Evolutionary conservation across 2,113 vertebrate genomes (phyloP).

Genomic region (Heloderma charlesbogerti): DNA sequence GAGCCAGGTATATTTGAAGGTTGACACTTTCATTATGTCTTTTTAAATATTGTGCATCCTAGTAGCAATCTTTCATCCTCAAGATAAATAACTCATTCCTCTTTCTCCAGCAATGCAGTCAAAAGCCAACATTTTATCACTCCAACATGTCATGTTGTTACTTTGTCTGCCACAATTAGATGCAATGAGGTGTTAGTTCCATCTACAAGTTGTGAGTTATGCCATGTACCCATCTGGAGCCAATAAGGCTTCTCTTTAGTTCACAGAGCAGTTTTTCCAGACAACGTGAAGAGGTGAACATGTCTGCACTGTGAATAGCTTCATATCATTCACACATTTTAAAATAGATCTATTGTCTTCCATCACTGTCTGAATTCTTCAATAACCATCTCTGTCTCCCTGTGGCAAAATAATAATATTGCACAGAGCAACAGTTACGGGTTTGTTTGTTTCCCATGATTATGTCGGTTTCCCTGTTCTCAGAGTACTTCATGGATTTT

Average conservation of each 20-base stretch:
- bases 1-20: neutral
- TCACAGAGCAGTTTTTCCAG: conserved; percentile 22
- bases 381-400: neutral
- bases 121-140: conserved; percentile 36
- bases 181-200: conserved; percentile 38
- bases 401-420: conserved; percentile 8
- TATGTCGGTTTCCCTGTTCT: neutral
- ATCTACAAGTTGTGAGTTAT: conserved; percentile 40
- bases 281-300: conserved; percentile 19
- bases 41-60: neutral
- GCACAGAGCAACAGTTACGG: neutral
- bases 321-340: conserved; percentile 13
- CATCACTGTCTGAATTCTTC: conserved; percentile 6
- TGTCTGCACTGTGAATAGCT: neutral
- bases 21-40: conserved; percentile 3
- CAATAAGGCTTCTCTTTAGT: conserved; percentile 17
- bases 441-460: neutral
- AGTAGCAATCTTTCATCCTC: conserved; percentile 28
- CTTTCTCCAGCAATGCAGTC: neutral
- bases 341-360: conserved; percentile 1
- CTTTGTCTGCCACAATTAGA: neutral
- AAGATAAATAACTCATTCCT: neutral
- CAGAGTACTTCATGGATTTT: neutral
- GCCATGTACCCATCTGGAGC: conserved; percentile 30
- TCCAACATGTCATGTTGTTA: conserved; percentile 20